Conservation (phyloP, 2,888 invertebrate species). For the Drosophila merina region DNA sequence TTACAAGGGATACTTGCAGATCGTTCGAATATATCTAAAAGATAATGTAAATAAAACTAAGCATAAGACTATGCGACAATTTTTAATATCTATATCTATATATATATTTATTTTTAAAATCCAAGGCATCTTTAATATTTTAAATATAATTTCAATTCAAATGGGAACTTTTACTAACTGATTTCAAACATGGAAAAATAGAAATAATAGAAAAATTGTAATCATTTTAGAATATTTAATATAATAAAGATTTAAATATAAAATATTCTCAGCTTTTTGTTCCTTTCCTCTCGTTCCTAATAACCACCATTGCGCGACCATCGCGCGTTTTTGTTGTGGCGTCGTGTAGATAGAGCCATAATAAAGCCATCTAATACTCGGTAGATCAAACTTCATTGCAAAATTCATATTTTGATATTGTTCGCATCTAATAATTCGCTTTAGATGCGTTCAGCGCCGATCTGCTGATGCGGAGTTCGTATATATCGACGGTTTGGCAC, state of each 20-base stretch:
- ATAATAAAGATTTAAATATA: neutral
- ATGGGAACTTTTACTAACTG: too few relatives aligned
- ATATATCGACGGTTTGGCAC: conserved; percentile 15
- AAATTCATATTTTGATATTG: conserved; percentile 39
- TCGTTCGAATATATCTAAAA: neutral
- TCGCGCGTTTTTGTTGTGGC: conserved; percentile 18
- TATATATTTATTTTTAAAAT: too few relatives aligned
- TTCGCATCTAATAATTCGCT: conserved; percentile 19
- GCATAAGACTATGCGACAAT: too few relatives aligned
- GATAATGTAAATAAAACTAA: neutral
- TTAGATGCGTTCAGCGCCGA: conserved; percentile 11
- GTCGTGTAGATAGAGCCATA: conserved; percentile 9
- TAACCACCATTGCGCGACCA: neutral
- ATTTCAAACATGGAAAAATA: too few relatives aligned
- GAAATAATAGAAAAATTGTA: too few relatives aligned
- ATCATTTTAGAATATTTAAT: too few relatives aligned
- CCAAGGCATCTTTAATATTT: too few relatives aligned
- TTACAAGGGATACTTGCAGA: neutral
- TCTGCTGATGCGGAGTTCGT: conserved; percentile 5
- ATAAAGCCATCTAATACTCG: conserved; percentile 37
- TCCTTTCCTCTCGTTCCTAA: conserved; percentile 10
- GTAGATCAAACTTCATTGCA: conserved; percentile 37
- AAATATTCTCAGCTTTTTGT: neutral
- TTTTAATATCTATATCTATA: too few relatives aligned
- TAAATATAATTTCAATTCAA: too few relatives aligned